Evolutionary conservation across 2,888 invertebrate genomes (phyloP).

Genomic region (Ceratothoa steindachneri): DNA sequence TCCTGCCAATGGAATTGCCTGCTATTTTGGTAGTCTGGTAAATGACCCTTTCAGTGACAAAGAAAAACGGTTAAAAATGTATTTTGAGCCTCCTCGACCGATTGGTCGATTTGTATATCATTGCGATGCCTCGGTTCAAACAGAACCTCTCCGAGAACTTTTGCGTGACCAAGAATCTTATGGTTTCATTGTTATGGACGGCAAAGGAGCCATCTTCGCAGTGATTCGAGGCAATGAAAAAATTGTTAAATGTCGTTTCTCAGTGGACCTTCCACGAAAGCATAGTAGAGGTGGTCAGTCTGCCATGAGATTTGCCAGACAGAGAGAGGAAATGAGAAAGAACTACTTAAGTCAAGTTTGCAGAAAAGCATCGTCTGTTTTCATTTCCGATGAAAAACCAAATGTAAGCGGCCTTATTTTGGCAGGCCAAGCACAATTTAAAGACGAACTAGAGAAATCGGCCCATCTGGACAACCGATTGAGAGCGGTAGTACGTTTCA

Average conservation of each 20-base stretch:
- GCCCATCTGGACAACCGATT: conserved; percentile 15
- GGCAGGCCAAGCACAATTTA: conserved; percentile 61
- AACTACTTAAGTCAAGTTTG: conserved; percentile 61
- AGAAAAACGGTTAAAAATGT: conserved; percentile 62
- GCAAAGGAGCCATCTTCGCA: conserved; percentile 61
- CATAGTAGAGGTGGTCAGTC: conserved; percentile 63
- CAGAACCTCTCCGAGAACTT: conserved; percentile 56
- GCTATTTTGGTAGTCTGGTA: conserved; percentile 8
- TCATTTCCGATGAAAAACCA: conserved; percentile 57
- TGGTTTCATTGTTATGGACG: conserved; percentile 62
- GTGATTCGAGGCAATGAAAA: conserved; percentile 60
- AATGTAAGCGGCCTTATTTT: conserved; percentile 59
- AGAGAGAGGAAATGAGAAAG: conserved; percentile 61
- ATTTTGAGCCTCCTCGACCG: conserved; percentile 61
- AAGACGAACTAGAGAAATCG: conserved; percentile 61
- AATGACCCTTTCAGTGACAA: conserved; percentile 53
- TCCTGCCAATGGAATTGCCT: conserved; percentile 16
- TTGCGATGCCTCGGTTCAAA: conserved; percentile 58
- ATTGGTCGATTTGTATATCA: conserved; percentile 61
- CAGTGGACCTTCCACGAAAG: conserved; percentile 61
- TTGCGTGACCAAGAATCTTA: conserved; percentile 61
- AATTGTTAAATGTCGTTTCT: conserved; percentile 61
- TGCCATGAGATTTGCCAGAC: conserved; percentile 60
- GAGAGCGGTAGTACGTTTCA: background rate
- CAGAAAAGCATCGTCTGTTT: conserved; percentile 59